Evolutionary conservation across 2,888 invertebrate genomes (phyloP), one percentile per base, ranked within the genome.

Genomic region (Mythimna vitellina): DNA sequence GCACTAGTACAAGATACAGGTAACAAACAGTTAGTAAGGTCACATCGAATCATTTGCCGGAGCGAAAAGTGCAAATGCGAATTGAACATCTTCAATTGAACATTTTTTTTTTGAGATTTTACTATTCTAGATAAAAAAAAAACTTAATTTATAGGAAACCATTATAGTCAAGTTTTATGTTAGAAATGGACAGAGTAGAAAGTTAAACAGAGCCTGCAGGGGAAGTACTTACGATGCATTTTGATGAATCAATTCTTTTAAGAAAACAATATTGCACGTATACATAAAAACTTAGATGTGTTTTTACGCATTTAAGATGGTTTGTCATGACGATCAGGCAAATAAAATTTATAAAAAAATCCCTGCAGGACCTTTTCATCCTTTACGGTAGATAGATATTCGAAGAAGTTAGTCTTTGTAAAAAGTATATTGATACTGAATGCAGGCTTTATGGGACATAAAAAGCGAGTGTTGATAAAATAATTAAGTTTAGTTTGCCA

Each of bases 1-100:
- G 84, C 87, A 86, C 84, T 91, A 88, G 87, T 91, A 85, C 86
- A 85, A 84, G 77, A 87, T 87, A 83, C 93, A 95, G 94, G 94
- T 94, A 94, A 94, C 91, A 89, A 82, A 73, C 76, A 80, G 78
- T 86, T 83, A 79, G 86, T 85, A 84, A 84, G 82, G 78, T 80
- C 49, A 51, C 49, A 3, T 51, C 49, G 82, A 82, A 70, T 84
- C 87, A 88, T 78, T 73, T 87, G 91, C 90, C 74, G 81, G 78
- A 88, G 92, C 93, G 71, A 78, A 74, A 54, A 60, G 35, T 49
- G 73, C 78, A 53, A 54, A 69, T 60, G 73, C 78, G 92, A 93
- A 90, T 89, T 91, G 67, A 70, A 73, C 53, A 65, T 68, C 58
- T 63, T 60, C 62, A 93, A 90, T 89, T 91, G 67, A 70, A 73